A percentile compares a stretch with the other conserved stretches of the same genome.
Conservation (phyloP, 2,113 vertebrate genomes). For the Kryptolebias marmoratus region DNA sequence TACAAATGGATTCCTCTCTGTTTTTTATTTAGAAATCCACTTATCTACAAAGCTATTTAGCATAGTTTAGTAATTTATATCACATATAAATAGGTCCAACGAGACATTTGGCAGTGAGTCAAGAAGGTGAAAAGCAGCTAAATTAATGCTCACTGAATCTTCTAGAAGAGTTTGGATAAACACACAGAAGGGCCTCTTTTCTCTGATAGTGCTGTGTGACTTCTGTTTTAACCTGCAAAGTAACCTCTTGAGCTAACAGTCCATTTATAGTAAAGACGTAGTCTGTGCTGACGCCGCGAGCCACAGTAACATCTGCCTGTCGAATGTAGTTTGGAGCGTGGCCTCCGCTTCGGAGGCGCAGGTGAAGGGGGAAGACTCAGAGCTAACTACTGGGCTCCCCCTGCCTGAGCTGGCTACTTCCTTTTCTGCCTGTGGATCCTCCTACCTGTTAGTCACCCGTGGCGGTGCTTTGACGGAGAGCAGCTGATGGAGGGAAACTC, state of each 20-base stretch:
- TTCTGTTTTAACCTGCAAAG: neutral
- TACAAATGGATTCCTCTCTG: neutral
- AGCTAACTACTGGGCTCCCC: constrained; percentile 38
- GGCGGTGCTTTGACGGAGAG: constrained; percentile 59
- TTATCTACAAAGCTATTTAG: neutral
- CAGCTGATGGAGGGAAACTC: constrained; percentile 79
- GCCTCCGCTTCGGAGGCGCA: constrained; percentile 43
- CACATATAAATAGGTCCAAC: neutral
- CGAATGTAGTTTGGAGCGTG: constrained; percentile 56
- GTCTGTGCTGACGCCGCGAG: constrained; percentile 53
- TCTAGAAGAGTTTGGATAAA: neutral
- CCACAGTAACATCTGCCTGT: constrained; percentile 68
- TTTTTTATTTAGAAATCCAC: neutral
- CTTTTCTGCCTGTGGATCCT: constrained; percentile 38
- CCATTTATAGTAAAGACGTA: constrained; percentile 65
- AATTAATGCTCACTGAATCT: constrained; percentile 14
- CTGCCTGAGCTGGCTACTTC: constrained; percentile 19
- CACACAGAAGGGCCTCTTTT: constrained; percentile 1
- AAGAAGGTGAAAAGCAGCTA: neutral
- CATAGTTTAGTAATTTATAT: neutral
- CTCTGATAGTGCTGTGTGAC: neutral
- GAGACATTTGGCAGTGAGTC: neutral
- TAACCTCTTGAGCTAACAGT: constrained; percentile 44
- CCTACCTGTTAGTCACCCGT: constrained; percentile 70
- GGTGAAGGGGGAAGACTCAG: constrained; percentile 62